Conservation (phyloP, 1,140 invertebrate genomes). For the Pseudobourletiella spinata region DNA sequence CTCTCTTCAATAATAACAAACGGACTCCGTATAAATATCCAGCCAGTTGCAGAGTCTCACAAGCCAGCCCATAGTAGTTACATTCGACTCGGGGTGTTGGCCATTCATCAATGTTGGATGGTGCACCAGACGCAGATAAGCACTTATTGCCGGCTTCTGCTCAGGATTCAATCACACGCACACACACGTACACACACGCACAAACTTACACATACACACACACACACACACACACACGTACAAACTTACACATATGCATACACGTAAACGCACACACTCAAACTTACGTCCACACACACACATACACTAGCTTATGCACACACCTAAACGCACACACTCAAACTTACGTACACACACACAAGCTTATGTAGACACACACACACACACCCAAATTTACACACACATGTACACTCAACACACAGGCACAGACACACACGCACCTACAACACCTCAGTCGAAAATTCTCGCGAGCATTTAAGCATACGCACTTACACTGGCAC, state of each 20-base stretch:
- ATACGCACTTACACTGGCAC: no score
- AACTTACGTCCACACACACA: neutral
- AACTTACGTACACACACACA: no score
- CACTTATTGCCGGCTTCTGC: constrained; percentile 4
- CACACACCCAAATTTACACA: neutral
- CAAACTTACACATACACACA: neutral
- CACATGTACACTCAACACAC: neutral
- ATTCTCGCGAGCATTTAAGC: no score
- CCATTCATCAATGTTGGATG: constrained; percentile 23
- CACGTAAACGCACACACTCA: neutral
- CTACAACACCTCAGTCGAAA: neutral
- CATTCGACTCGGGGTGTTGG: constrained; percentile 16
- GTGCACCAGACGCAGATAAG: constrained; percentile 23
- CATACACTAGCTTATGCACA: neutral
- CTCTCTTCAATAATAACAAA: neutral
- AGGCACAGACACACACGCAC: neutral
- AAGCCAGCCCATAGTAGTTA: neutral
- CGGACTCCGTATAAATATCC: neutral
- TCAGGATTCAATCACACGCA: no score
- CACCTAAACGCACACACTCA: no score
- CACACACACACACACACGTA: neutral
- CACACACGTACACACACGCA: neutral
- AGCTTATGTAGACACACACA: no score
- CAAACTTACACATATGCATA: neutral
- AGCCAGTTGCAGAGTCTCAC: neutral